phyloP scores from a whole-genome alignment of 2,888 invertebrate species.

The Idaea biselata region DNA sequence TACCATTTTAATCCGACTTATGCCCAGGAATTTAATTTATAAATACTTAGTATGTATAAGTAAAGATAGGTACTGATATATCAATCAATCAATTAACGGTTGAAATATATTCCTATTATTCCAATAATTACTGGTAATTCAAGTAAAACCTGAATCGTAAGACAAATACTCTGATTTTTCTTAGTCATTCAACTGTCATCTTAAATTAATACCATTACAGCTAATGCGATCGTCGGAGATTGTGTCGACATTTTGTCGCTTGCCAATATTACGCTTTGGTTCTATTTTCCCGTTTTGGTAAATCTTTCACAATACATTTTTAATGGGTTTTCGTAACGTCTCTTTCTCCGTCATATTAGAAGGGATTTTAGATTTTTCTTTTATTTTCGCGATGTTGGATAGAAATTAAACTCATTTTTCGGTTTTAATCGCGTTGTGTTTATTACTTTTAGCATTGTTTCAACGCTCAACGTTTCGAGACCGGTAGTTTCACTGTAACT shows the following conservation, averaged over 20 bases:
- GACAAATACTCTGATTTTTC: constrained; percentile 8
- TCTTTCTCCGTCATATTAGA: not conserved
- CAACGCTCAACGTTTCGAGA: too few species aligned
- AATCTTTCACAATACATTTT: constrained; percentile 33
- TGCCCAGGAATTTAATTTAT: too few species aligned
- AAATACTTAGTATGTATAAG: too few species aligned
- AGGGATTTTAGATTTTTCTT: not conserved
- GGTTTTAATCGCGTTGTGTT: too few species aligned
- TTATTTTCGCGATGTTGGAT: too few species aligned
- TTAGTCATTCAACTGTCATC: constrained; percentile 22
- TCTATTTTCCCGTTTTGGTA: constrained; percentile 31
- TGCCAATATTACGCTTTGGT: constrained; percentile 54
- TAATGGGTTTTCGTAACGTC: constrained; percentile 3
- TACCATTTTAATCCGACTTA: too few species aligned
- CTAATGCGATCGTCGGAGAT: constrained; percentile 36
- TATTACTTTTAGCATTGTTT: too few species aligned
- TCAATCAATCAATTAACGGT: too few species aligned
- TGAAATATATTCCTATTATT: not conserved
- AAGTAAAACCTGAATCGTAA: not conserved
- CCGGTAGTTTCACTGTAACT: too few species aligned
- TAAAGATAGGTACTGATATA: too few species aligned
- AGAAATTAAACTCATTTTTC: too few species aligned
- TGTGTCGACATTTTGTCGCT: constrained; percentile 34
- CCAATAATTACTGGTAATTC: not conserved
- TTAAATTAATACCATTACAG: constrained; percentile 41